A percentile compares a stretch with the other conserved stretches of the same genome.
These are phyloP conservation scores for Marmota flaviventris DNA, from an alignment of 2,113 vertebrate species.

Conservation along the genomic window DNA sequence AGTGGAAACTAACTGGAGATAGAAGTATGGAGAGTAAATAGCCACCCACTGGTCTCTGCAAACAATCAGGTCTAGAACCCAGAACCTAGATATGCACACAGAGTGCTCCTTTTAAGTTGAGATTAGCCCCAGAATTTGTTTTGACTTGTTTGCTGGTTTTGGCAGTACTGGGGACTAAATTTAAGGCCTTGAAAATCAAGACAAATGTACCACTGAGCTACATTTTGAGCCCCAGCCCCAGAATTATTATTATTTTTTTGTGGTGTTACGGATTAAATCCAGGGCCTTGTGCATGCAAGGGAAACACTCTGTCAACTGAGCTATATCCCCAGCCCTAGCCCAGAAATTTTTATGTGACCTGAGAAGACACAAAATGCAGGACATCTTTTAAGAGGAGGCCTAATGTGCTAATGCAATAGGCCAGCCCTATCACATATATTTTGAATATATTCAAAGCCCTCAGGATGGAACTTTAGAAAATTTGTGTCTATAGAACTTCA, in stretches of 20 bases:
- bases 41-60: background rate
- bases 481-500: background rate
- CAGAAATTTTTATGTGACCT: slow-evolving; percentile 19
- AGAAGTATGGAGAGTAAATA: background rate
- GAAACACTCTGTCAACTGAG: too few relatives aligned
- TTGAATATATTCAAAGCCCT: background rate
- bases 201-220: too few relatives aligned
- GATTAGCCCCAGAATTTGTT: background rate
- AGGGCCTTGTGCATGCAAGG: too few relatives aligned
- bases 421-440: background rate
- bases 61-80: background rate
- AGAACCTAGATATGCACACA: background rate
- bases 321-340: too few relatives aligned
- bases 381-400: background rate
- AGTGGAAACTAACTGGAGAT: background rate
- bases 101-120: background rate
- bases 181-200: too few relatives aligned
- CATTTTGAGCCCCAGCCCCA: too few relatives aligned
- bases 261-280: too few relatives aligned
- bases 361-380: background rate
- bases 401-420: background rate
- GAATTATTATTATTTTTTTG: too few relatives aligned
- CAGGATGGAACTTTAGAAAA: background rate
- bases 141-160: too few relatives aligned
- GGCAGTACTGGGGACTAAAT: too few relatives aligned